Evolutionary conservation across 2,113 vertebrate species (phyloP).

Genomic region (Amblyornis subalaris): DNA sequence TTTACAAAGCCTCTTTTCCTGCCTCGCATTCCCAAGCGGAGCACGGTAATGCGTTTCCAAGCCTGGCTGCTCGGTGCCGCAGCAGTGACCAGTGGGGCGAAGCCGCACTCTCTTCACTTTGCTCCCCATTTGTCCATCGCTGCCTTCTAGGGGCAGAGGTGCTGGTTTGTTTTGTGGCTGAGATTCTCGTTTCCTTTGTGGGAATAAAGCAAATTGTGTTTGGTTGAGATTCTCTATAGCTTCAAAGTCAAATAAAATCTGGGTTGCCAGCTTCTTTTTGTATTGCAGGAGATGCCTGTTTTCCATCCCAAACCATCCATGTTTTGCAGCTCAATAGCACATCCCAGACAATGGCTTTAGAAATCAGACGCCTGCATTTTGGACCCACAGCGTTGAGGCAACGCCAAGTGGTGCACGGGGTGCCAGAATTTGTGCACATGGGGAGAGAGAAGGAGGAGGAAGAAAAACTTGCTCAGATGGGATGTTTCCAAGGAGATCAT

Average conservation of each 20-base stretch:
- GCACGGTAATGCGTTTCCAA: neutral
- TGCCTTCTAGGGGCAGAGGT: neutral
- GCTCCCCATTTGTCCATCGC: neutral
- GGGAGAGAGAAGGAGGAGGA: neutral
- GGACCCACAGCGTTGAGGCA: constrained; percentile 37
- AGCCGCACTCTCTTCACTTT: rapidly evolving
- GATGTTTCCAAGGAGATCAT: constrained; percentile 58
- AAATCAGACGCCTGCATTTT: constrained; percentile 53
- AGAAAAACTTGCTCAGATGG: constrained; percentile 28
- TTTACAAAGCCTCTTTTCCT: constrained; percentile 13
- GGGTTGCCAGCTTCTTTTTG: constrained; percentile 42
- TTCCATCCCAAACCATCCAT: constrained; percentile 46
- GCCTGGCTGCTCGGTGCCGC: neutral
- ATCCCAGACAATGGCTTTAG: constrained; percentile 56
- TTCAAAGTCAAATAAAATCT: constrained; percentile 16
- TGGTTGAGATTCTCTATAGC: constrained; percentile 1
- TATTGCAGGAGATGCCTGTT: constrained; percentile 30
- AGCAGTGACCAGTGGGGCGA: neutral
- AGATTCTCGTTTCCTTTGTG: neutral
- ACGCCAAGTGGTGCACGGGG: neutral
- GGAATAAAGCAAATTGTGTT: neutral
- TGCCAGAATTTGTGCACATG: constrained; percentile 49
- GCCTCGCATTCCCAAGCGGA: neutral
- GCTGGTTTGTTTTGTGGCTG: neutral
- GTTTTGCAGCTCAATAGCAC: constrained; percentile 43